phyloP scores from a whole-genome alignment of 2,888 invertebrate species.

The Augiades crinisus region DNA sequence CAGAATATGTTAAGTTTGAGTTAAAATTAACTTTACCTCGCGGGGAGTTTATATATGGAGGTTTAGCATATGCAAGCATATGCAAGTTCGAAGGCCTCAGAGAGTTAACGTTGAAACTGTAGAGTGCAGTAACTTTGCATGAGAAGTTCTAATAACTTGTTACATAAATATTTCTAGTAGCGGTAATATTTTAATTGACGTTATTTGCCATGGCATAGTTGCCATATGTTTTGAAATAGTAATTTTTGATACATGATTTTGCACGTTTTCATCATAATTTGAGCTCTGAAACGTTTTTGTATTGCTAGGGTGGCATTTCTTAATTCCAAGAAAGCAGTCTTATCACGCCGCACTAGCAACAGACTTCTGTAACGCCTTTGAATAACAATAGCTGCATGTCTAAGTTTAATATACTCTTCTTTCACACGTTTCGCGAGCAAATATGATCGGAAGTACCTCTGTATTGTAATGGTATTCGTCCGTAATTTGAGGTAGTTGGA shows the following conservation, averaged over 20 bases:
- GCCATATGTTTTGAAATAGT: no score
- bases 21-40: no score
- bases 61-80: no score
- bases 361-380: constrained; percentile 65
- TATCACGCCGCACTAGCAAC: constrained; percentile 53
- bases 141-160: no score
- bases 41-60: no score
- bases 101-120: no score
- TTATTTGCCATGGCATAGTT: no score
- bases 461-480: constrained; percentile 46
- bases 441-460: constrained; percentile 46
- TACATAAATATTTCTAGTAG: no score
- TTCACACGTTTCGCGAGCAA: constrained; percentile 37
- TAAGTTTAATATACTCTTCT: constrained; percentile 35
- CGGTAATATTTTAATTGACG: no score
- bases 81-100: no score
- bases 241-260: constrained; percentile 36
- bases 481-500: constrained; percentile 43
- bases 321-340: constrained; percentile 38
- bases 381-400: constrained; percentile 45
- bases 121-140: no score
- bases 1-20: no score
- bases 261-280: constrained; percentile 39
- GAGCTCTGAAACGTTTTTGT: constrained; percentile 50
- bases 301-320: constrained; percentile 50